Conservation (phyloP, 2,797 vertebrate species). For the Gambelia wislizenii region DNA sequence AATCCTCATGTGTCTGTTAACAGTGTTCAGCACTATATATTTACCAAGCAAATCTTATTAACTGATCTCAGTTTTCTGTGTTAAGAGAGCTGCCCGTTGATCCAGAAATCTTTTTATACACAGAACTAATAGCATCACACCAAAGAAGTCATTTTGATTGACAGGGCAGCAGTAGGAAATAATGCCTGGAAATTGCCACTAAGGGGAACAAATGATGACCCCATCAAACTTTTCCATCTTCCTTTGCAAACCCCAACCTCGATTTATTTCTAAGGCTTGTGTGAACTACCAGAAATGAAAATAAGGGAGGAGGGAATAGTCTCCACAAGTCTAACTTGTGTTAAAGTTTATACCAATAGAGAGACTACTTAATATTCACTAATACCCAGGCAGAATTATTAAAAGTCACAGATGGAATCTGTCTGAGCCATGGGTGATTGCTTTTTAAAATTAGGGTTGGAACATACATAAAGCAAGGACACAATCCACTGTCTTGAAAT, state of each 20-base stretch:
- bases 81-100: neutral
- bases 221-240: constrained; percentile 28
- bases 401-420: constrained; percentile 26
- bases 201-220: constrained; percentile 14
- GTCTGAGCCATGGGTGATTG: neutral
- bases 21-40: neutral
- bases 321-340: constrained; percentile 13
- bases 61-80: constrained; percentile 24
- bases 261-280: constrained; percentile 41
- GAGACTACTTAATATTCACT: constrained; percentile 32
- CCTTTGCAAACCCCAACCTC: constrained; percentile 18
- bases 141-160: constrained; percentile 16
- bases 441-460: constrained; percentile 27
- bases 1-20: constrained; percentile 26
- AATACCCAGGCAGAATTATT: neutral
- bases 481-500: neutral
- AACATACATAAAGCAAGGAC: neutral
- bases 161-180: constrained; percentile 40
- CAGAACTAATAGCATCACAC: neutral
- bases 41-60: constrained; percentile 37
- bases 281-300: constrained; percentile 18
- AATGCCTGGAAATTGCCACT: constrained; percentile 43
- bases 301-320: constrained; percentile 8
- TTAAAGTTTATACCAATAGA: constrained; percentile 11
- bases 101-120: constrained; percentile 26